A percentile compares a stretch with the other conserved stretches of the same genome.
Evolutionary conservation across 2,113 vertebrate species (phyloP).

Genomic region (Plecotus auritus): DNA sequence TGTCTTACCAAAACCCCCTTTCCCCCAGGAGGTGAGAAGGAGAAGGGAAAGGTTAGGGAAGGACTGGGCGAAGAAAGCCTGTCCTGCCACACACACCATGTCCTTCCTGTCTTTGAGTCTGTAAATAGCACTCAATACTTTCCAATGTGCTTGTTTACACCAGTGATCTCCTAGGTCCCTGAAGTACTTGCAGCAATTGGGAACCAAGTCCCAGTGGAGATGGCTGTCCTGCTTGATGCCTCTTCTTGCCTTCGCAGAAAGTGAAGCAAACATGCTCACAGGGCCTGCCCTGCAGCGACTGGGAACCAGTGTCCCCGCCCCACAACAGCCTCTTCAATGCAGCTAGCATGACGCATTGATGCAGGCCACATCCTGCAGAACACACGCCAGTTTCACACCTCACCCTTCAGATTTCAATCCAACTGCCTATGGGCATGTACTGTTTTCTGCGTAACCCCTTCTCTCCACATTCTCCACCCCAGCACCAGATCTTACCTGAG

Average conservation of each 20-base stretch:
- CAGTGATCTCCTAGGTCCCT: background rate
- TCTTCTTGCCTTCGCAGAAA: background rate
- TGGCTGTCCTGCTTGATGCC: background rate
- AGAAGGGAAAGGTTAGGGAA: background rate
- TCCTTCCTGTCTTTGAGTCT: background rate
- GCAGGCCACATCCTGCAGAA: background rate
- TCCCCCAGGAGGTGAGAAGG: background rate
- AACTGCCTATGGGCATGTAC: fast-evolving
- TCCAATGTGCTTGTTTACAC: background rate
- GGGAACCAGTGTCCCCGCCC: background rate
- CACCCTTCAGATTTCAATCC: background rate
- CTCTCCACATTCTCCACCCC: background rate
- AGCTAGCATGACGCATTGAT: background rate
- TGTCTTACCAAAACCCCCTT: background rate
- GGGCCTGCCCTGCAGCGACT: background rate
- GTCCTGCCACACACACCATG: background rate
- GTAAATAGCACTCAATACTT: background rate
- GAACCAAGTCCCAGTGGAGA: background rate
- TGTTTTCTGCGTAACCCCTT: background rate
- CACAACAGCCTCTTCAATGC: background rate
- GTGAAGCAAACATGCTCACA: background rate
- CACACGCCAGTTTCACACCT: background rate
- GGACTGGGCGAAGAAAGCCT: background rate
- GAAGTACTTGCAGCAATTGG: background rate
- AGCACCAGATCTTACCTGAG: background rate